Conservation (phyloP, 2,888 invertebrate species). For the Tetranychus truncatus region DNA sequence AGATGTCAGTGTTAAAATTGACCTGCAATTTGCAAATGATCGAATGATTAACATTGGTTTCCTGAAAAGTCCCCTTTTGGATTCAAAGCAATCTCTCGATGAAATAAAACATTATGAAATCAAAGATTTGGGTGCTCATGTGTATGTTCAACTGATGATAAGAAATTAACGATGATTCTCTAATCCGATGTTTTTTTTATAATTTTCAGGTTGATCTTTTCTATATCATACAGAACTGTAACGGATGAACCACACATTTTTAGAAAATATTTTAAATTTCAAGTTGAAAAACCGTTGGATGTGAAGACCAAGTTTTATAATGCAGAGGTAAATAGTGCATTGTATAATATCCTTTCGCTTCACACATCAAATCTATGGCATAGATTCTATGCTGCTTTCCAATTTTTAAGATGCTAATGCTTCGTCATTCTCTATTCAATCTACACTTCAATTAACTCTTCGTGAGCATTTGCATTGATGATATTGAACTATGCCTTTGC, state of each 20-base stretch:
- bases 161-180: neutral
- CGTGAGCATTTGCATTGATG: no score
- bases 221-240: conserved; percentile 68
- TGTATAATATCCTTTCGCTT: no score
- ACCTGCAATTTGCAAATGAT: conserved; percentile 23
- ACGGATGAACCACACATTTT: conserved; percentile 58
- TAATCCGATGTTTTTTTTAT: conserved; percentile 13
- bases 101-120: conserved; percentile 96
- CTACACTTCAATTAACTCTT: no score
- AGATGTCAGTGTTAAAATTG: conserved; percentile 61
- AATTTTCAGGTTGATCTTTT: conserved; percentile 64
- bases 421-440: no score
- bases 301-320: conserved; percentile 97
- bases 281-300: conserved; percentile 79
- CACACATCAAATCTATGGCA: no score
- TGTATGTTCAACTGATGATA: conserved; percentile 41
- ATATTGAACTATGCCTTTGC: no score
- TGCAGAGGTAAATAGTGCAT: conserved; percentile 46
- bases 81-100: conserved; percentile 55
- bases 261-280: conserved; percentile 90
- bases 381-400: no score
- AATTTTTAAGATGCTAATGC: no score
- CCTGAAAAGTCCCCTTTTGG: conserved; percentile 13
- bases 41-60: conserved; percentile 15
- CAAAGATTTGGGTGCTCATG: conserved; percentile 95